Conservation (phyloP, 2,113 vertebrate species). For the Trachemys scripta region DNA sequence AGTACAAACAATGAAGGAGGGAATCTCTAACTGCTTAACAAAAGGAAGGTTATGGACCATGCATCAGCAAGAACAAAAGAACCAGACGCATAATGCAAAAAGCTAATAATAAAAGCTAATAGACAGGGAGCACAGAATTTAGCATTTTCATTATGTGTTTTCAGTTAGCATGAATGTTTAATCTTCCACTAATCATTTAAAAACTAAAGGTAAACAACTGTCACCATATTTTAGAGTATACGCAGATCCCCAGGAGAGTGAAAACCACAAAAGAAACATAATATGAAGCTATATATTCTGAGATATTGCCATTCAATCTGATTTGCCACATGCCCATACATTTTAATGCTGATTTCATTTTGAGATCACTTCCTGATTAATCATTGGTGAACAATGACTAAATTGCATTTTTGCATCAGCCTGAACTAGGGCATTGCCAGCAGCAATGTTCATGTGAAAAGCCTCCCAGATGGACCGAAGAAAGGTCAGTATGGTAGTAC, state of each 20-base stretch:
- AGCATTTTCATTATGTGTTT: slow-evolving; percentile 70
- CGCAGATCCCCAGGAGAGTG: slow-evolving; percentile 53
- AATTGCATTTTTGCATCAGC: slow-evolving; percentile 45
- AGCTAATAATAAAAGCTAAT: slow-evolving; percentile 61
- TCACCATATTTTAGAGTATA: slow-evolving; percentile 42
- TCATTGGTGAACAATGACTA: slow-evolving; percentile 52
- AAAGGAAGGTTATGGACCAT: slow-evolving; percentile 61
- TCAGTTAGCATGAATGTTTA: slow-evolving; percentile 69
- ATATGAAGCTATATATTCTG: slow-evolving; percentile 71
- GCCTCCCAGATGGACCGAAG: slow-evolving; percentile 59
- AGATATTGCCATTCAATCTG: slow-evolving; percentile 58
- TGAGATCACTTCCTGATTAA: slow-evolving; percentile 56
- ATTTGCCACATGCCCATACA: slow-evolving; percentile 59
- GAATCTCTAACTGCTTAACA: slow-evolving; percentile 27
- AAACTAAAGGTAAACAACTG: slow-evolving; percentile 63
- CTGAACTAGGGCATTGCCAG: slow-evolving; percentile 56
- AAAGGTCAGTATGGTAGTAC: slow-evolving; percentile 50
- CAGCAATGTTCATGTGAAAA: slow-evolving; percentile 55
- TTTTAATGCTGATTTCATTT: slow-evolving; percentile 65
- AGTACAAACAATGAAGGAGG: too few relatives aligned
- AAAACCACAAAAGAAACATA: slow-evolving; percentile 65
- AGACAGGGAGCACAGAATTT: slow-evolving; percentile 56
- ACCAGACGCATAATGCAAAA: slow-evolving; percentile 58
- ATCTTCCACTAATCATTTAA: slow-evolving; percentile 68
- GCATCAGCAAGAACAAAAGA: slow-evolving; percentile 70